Percentiles rank a stretch among this genome's conserved stretches.
Conservation (phyloP, 2,888 invertebrate genomes). For the Oxystoma pomonae region DNA sequence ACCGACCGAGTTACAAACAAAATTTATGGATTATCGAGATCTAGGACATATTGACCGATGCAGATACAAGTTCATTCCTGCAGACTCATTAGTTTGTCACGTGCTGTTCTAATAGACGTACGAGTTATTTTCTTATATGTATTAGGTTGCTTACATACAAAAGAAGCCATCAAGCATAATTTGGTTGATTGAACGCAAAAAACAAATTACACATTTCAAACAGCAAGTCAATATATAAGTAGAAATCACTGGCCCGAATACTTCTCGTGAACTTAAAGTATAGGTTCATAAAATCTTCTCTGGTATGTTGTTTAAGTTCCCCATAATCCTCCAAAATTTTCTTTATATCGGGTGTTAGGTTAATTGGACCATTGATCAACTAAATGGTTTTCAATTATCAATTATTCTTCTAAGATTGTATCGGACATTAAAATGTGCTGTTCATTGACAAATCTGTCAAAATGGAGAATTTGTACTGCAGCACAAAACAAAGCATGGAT, state of each 20-base stretch:
- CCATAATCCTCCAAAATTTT: conserved; percentile 21
- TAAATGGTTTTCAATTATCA: neutral
- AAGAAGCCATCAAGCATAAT: conserved; percentile 17
- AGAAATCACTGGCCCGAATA: conserved; percentile 1
- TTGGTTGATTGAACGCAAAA: conserved; percentile 18
- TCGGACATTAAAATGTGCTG: neutral
- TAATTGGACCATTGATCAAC: conserved; percentile 9
- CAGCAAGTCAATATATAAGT: neutral
- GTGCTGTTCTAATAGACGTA: no score
- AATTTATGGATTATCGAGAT: no score
- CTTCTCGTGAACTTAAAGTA: conserved; percentile 8
- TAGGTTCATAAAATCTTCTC: conserved; percentile 18
- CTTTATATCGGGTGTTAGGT: conserved; percentile 22
- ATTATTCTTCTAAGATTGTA: conserved; percentile 1
- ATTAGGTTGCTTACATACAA: conserved; percentile 12
- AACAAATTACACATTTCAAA: conserved; percentile 8
- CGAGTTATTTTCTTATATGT: conserved; percentile 13
- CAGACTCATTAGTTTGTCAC: no score
- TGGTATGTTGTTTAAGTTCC: conserved; percentile 23
- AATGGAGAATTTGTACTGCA: conserved; percentile 9
- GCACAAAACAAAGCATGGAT: conserved; percentile 6
- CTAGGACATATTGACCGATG: no score
- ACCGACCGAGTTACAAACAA: no score
- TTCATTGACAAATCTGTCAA: conserved; percentile 9
- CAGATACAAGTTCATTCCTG: no score